Evolutionary conservation across 1,140 invertebrate species (phyloP).

Genomic region (Bombus cullumanus): DNA sequence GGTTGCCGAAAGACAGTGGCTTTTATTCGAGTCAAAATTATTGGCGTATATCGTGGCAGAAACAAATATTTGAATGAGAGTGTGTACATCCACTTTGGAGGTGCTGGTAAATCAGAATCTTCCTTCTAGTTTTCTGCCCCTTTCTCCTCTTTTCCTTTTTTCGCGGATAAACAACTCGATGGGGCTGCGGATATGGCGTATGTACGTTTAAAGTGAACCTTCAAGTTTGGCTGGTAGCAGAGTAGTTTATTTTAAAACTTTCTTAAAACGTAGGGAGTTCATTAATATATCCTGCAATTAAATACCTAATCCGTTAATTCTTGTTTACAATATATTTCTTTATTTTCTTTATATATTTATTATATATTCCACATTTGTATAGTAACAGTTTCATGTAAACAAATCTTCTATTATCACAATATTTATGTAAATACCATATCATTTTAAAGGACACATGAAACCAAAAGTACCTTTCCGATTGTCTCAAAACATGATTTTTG

Average conservation of each 20-base stretch:
- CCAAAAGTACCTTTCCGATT: too few relatives aligned
- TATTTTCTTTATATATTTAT: too few relatives aligned
- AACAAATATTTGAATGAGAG: not conserved
- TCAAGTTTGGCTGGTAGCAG: not conserved
- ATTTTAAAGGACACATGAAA: too few relatives aligned
- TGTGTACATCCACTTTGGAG: not conserved
- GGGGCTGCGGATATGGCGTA: conserved; percentile 5
- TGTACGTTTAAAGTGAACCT: not conserved
- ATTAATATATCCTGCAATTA: not conserved
- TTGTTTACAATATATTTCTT: too few relatives aligned
- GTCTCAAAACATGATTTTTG: too few relatives aligned
- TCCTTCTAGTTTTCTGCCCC: not conserved
- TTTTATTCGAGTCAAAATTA: not conserved
- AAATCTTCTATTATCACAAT: not conserved
- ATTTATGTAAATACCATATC: not conserved
- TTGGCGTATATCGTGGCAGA: not conserved
- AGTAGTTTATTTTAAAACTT: not conserved
- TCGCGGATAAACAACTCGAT: conserved; percentile 57
- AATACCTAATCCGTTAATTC: not conserved
- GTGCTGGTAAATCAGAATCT: not conserved
- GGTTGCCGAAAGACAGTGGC: not conserved
- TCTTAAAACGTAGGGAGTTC: not conserved
- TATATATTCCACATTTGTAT: too few relatives aligned
- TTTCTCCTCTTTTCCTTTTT: not conserved
- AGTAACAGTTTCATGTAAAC: too few relatives aligned